Conservation (phyloP, 2,797 vertebrate genomes). For the Harpagifer antarcticus region DNA sequence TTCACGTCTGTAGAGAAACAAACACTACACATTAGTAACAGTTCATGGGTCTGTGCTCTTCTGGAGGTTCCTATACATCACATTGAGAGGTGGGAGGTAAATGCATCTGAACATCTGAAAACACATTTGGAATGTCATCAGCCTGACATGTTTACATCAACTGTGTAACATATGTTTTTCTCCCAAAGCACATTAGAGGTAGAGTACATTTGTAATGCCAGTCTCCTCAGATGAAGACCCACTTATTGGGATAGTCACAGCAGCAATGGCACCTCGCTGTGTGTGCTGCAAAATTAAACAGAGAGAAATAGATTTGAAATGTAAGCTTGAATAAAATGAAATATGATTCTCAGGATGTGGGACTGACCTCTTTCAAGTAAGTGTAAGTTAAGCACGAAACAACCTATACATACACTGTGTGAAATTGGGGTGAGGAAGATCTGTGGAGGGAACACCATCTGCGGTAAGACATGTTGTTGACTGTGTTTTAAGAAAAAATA, state of each 20-base stretch:
- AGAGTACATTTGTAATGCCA: slow-evolving; percentile 1
- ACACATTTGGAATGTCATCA: slow-evolving; percentile 1
- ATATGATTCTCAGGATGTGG: slow-evolving; percentile 5
- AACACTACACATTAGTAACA: no score
- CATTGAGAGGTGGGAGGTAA: not conserved
- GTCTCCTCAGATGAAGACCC: slow-evolving; percentile 15
- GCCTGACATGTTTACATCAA: slow-evolving; percentile 8
- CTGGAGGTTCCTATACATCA: no score
- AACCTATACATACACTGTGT: slow-evolving; percentile 2
- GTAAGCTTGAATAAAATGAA: not conserved
- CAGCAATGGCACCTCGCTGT: not conserved
- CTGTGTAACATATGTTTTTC: not conserved
- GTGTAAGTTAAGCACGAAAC: not conserved
- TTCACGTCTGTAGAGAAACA: no score
- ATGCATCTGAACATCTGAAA: slow-evolving; percentile 16
- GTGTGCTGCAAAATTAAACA: slow-evolving; percentile 25
- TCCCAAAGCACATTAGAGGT: not conserved
- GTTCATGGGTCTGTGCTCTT: no score
- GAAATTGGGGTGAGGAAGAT: not conserved
- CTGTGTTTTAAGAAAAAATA: slow-evolving; percentile 10
- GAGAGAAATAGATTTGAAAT: not conserved
- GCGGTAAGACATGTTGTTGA: slow-evolving; percentile 13
- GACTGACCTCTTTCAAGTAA: slow-evolving; percentile 5
- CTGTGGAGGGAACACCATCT: slow-evolving; percentile 12
- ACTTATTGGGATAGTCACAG: not conserved